Evolutionary conservation across 1,140 invertebrate genomes (phyloP), one percentile per base, ranked within the genome.

Genomic region (Sarcophaga bullata): DNA sequence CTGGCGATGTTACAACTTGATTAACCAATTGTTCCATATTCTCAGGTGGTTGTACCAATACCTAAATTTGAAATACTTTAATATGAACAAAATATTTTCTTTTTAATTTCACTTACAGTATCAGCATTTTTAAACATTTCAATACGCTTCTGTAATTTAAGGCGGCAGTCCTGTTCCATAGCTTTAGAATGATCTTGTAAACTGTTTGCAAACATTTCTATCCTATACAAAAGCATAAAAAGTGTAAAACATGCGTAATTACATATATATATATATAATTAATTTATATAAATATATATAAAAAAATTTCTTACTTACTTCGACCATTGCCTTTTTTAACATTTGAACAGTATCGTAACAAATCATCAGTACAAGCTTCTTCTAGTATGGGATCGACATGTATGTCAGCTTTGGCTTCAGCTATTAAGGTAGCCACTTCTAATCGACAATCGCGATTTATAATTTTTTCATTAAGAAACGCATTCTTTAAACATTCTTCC

Each of bases 91-190:
- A 8, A 8, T 3, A 73, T 25, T 73, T 17, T 73, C 25, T 73
- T 73, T 25, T 25, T 52, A 52, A 13, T 52, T 52, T 52, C 11
- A 73, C 48, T 81, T 84, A 84, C 95, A 91, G 95, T 93, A 50
- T 94, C 95, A 37, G 96, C 96, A 92, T 95, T 95, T 91, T 93
- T 94, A 89, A 97, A 98, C 95, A 98, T 97, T 91, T 97, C 94
- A 85, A 97, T 94, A 85, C 97, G 92, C 82, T 94, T 94, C 80
- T 92, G 92, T 73, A 98, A 90, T 92, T 96, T 95, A 84, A 93
- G 94, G 84, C 94, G 93, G 90, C 97, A 98, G 84, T 96, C 94
- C 73, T 91, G 86, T 84, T 95, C 93, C 62, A 98, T 91, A 81
- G 93, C 92, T 87, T 94, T 94, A 37, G 92, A 92, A 82, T 91